A percentile compares a stretch with the other conserved stretches of the same genome.
Conservation (phyloP, 1,140 invertebrate species). For the Harpegnathos saltator region DNA sequence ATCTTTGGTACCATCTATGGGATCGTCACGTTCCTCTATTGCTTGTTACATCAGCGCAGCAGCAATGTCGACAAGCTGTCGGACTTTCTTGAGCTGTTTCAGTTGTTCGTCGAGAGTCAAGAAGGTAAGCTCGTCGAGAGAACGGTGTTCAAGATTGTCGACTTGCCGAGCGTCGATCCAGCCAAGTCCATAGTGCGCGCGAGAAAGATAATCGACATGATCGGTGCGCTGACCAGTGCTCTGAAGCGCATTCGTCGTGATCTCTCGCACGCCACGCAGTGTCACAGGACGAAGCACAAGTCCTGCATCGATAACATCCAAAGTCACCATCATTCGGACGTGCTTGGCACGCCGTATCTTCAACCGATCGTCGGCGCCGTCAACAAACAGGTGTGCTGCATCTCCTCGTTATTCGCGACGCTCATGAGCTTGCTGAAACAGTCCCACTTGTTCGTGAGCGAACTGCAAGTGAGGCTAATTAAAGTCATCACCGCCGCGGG, state of each 20-base stretch:
- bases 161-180: conserved; percentile 84
- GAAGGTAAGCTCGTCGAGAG: conserved; percentile 87
- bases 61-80: conserved; percentile 85
- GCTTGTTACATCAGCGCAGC: conserved; percentile 87
- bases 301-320: conserved; percentile 82
- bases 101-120: conserved; percentile 87
- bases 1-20: conserved; percentile 88
- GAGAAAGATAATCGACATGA: conserved; percentile 87
- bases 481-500: conserved; percentile 87
- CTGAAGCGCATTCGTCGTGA: conserved; percentile 87
- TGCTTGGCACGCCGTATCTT: conserved; percentile 85
- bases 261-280: conserved; percentile 86
- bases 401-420: conserved; percentile 87
- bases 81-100: conserved; percentile 88
- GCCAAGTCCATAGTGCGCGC: conserved; percentile 83
- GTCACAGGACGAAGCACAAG: conserved; percentile 86
- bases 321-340: conserved; percentile 87
- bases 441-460: conserved; percentile 79
- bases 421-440: conserved; percentile 86
- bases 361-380: conserved; percentile 74
- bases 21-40: conserved; percentile 88
- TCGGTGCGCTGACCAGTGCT: conserved; percentile 87
- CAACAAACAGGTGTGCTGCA: conserved; percentile 84
- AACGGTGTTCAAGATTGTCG: conserved; percentile 87
- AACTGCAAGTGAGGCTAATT: conserved; percentile 86